Evolutionary conservation across 2,113 vertebrate genomes (phyloP).

Genomic region (Motacilla tschutschensis): DNA sequence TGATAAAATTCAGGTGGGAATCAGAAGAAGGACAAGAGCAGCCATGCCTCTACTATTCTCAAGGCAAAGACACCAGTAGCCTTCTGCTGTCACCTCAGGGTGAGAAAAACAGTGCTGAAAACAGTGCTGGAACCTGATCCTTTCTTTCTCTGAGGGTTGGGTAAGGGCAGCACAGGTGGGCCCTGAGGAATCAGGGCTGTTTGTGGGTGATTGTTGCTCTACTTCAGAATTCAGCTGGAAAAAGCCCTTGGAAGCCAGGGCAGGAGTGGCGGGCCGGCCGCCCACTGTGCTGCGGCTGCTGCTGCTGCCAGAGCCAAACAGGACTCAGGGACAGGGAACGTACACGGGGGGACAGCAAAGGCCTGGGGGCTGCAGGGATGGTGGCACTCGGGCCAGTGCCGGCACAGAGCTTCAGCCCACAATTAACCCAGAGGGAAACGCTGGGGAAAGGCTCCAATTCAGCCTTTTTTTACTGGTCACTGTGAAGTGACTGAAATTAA

Average conservation of each 20-base stretch:
- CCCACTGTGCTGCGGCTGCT: not conserved
- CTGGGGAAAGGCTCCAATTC: not conserved
- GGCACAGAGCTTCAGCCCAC: too few relatives aligned
- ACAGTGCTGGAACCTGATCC: not conserved
- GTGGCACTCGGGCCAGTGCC: too few relatives aligned
- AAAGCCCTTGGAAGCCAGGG: not conserved
- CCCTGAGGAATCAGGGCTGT: not conserved
- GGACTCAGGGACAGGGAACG: not conserved
- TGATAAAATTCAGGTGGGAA: not conserved
- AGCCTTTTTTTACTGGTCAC: too few relatives aligned
- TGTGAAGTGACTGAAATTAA: not conserved
- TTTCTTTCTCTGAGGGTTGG: not conserved
- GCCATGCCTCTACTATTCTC: not conserved
- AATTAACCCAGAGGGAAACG: not conserved
- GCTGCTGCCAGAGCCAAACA: not conserved
- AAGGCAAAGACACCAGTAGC: not conserved
- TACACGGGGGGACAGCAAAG: not conserved
- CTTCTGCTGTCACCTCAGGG: not conserved
- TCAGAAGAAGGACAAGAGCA: not conserved
- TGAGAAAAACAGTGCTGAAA: not conserved
- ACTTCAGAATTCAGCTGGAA: not conserved
- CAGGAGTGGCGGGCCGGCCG: not conserved
- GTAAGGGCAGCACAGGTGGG: not conserved
- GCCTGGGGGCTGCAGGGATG: too few relatives aligned
- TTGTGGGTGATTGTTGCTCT: not conserved